Evolutionary conservation across 2,797 vertebrate species (phyloP).

Genomic region (Tenualosa ilisha): DNA sequence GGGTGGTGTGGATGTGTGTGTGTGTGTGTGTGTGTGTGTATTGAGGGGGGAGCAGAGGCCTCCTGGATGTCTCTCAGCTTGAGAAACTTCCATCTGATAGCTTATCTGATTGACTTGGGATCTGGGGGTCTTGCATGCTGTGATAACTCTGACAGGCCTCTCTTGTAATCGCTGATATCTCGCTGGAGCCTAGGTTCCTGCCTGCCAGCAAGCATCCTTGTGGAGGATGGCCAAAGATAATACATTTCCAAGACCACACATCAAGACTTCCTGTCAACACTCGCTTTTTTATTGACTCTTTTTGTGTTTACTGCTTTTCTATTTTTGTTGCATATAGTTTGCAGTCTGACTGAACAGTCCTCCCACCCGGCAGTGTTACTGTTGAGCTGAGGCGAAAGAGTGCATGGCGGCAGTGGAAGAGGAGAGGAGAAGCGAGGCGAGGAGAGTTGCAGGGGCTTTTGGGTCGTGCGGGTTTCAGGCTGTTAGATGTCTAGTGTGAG

Average conservation of each 20-base stretch:
- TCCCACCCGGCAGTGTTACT: neutral
- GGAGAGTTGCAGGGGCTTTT: neutral
- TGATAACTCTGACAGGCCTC: constrained; percentile 24
- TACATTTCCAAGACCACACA: constrained; percentile 19
- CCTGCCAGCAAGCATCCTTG: neutral
- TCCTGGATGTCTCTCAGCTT: constrained; percentile 17
- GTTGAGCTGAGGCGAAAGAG: neutral
- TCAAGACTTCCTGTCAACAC: constrained; percentile 43
- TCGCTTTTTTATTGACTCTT: constrained; percentile 18
- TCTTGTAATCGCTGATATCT: constrained; percentile 31
- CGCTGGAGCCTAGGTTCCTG: constrained; percentile 17
- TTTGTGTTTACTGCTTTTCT: neutral
- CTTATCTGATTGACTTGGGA: constrained; percentile 12
- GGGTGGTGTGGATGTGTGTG: neutral
- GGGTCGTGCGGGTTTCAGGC: neutral
- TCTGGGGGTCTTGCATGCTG: constrained; percentile 34
- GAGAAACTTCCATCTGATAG: constrained; percentile 19
- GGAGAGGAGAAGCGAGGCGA: neutral
- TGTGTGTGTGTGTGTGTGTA: neutral
- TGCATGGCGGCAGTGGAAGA: neutral
- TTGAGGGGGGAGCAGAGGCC: neutral
- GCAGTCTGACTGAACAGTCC: neutral
- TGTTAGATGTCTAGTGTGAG: constrained; percentile 20
- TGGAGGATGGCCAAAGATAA: constrained; percentile 30
- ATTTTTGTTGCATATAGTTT: neutral